These are phyloP conservation scores for Peromyscus nudipes DNA, from an alignment of 2,797 vertebrate species.

Conservation along the genomic window DNA sequence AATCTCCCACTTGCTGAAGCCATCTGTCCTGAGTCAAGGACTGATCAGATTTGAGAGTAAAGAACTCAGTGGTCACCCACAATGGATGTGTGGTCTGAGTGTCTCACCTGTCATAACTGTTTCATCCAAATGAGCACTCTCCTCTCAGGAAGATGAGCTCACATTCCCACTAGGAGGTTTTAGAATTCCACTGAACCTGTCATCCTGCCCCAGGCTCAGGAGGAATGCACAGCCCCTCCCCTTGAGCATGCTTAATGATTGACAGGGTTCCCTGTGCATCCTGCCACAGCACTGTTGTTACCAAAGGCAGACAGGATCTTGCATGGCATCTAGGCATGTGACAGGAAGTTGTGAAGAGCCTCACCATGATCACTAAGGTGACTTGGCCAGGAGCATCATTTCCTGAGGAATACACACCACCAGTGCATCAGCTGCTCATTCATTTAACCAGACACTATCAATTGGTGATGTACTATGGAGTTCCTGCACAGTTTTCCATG, in stretches of 20 bases:
- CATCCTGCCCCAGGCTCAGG: background rate
- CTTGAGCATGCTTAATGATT: background rate
- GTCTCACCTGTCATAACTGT: fast-evolving
- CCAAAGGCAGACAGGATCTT: background rate
- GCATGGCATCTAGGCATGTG: background rate
- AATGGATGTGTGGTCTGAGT: background rate
- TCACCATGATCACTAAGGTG: background rate
- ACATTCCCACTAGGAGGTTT: fast-evolving
- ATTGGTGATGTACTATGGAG: background rate
- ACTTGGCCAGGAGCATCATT: fast-evolving
- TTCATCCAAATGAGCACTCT: background rate
- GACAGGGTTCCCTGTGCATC: too few relatives aligned
- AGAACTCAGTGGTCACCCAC: fast-evolving
- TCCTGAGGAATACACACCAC: fast-evolving
- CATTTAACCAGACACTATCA: too few relatives aligned
- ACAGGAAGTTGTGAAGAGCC: background rate
- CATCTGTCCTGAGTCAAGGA: background rate
- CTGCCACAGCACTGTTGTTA: background rate
- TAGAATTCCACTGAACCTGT: fast-evolving
- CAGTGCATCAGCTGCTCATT: fast-evolving
- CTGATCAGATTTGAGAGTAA: background rate
- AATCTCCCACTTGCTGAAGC: background rate
- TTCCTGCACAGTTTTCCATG: background rate
- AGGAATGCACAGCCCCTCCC: background rate
- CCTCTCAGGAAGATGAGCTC: background rate